Base-by-base conservation (phyloP, 2,113 vertebrate genomes). In the Pungitius pungitius region DNA sequence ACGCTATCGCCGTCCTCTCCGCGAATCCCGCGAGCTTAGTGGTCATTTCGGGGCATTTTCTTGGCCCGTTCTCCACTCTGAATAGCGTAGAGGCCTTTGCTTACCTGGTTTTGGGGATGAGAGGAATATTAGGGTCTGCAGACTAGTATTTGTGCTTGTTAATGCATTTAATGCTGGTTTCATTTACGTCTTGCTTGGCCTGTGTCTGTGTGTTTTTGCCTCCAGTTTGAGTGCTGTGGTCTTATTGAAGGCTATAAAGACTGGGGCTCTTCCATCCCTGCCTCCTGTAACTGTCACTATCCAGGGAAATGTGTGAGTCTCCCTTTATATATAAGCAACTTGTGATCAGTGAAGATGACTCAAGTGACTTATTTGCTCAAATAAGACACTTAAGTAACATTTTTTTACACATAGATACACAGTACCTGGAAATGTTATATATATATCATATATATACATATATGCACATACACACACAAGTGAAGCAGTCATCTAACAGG, bases 171-270 rank as follows among this genome's bases (percentile, higher is more conserved):
- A 35, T 49, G 42, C 10, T 42, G 35, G 20, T 49, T 61, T 20
- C 12, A 51, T 56, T 60, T 6, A 11, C 18, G 37, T 20, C 37
- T 39, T 30, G 24, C 30, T n/a, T 20, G 26, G 22, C 33, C 20
- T 52, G 30, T 73, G 15, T 83, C 62, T 69, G 22, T 83, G 64
- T 70, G 18, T 72, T 33, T 82, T 17, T 43, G 8, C 47, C 55
- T 72, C 40, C 66, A 92, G 91, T 89, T 91, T 54, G 89, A 92
- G 75, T 92, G 91, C 80, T 92, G 91, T 27, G 91, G 91, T 73
- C 86, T 92, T 0, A 78, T 92, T 9, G 91, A 91, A 55, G 91
- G 91, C 49, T 91, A 92, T 73, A 91, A 91, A 74, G 91, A 92
- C 81, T 92, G 91, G 91, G 91, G 91, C 18, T n/a, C 87, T 2